Evolutionary conservation across 2,797 vertebrate genomes (phyloP).

Genomic region (Pyrocephalus nanus): DNA sequence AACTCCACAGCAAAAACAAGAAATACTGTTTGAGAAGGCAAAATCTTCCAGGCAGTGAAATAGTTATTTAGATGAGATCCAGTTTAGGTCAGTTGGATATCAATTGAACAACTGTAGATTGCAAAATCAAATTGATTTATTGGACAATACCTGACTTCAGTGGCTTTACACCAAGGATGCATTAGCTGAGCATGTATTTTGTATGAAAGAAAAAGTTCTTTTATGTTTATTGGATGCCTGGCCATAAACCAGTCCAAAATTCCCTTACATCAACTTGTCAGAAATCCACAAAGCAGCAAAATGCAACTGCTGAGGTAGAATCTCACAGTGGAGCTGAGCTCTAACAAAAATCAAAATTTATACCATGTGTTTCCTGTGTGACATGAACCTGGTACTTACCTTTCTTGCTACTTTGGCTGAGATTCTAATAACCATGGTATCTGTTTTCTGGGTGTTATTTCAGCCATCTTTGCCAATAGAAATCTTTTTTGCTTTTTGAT

Average conservation of each 20-base stretch:
- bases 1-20: background rate
- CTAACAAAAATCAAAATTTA: background rate
- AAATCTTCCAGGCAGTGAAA: background rate
- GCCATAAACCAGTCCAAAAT: background rate
- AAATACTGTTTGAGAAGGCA: background rate
- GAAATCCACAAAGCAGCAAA: background rate
- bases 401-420: background rate
- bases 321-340: background rate
- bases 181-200: background rate
- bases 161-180: background rate
- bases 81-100: background rate
- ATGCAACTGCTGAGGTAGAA: background rate
- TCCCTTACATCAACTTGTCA: background rate
- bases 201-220: background rate
- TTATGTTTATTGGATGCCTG: background rate
- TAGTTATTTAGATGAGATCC: background rate
- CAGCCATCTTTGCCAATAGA: background rate
- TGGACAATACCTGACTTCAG: background rate
- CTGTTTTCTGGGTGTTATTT: background rate
- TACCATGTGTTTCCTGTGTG: background rate
- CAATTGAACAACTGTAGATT: background rate
- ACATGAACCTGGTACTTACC: background rate
- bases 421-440: background rate
- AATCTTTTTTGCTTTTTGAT: background rate
- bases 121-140: background rate